These are phyloP conservation scores for Vollenhovia emeryi DNA, from an alignment of 1,140 invertebrate genomes.

Conservation along the genomic window DNA sequence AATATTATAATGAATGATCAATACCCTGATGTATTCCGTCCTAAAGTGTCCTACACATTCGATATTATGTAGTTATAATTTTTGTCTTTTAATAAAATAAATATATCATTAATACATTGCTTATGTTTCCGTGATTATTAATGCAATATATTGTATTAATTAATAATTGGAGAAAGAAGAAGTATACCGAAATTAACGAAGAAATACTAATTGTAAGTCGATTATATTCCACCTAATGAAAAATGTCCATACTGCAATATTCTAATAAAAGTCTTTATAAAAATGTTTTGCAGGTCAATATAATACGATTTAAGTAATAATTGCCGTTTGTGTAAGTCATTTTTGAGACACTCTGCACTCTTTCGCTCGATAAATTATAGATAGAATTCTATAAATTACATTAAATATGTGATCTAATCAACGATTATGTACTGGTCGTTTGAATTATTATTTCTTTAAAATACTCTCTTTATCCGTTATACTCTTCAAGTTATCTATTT, in stretches of 20 bases:
- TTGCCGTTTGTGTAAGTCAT: not conserved
- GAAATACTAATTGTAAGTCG: not conserved
- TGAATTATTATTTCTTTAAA: constrained; percentile 41
- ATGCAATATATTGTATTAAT: not conserved
- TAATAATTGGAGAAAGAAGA: not conserved
- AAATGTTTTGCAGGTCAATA: not conserved
- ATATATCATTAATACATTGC: constrained; percentile 49
- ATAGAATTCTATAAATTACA: constrained; percentile 19
- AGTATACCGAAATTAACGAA: not conserved
- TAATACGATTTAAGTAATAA: not conserved
- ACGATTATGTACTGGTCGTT: constrained; percentile 9
- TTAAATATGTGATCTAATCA: constrained; percentile 5
- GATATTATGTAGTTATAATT: constrained; percentile 65
- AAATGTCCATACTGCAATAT: not conserved
- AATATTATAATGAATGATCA: constrained; percentile 44
- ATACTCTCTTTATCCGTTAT: constrained; percentile 53
- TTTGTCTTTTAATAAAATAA: constrained; percentile 71
- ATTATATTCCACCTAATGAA: constrained; percentile 11
- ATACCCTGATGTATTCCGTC: constrained; percentile 74
- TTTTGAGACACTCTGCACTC: not conserved
- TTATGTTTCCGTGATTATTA: constrained; percentile 6
- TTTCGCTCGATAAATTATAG: constrained; percentile 12
- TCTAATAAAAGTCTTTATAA: not conserved
- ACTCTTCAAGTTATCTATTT: constrained; percentile 11
- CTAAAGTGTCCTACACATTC: constrained; percentile 66